Evolutionary conservation across 2,113 vertebrate genomes (phyloP).

Genomic region (Cryptoleucopteryx plumbea): DNA sequence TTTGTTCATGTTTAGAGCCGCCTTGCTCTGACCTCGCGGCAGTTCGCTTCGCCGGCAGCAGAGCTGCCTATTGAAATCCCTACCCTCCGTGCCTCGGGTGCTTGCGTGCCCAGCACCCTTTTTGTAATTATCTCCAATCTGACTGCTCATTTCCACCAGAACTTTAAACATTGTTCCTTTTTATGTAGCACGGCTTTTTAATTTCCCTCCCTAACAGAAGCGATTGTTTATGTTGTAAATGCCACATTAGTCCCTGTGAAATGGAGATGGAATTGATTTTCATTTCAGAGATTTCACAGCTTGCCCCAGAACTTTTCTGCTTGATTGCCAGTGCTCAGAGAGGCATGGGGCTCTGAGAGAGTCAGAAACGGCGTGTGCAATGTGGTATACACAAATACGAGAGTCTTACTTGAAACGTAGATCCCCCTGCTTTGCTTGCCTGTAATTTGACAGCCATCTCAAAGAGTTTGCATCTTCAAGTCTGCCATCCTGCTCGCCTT

Average conservation of each 20-base stretch:
- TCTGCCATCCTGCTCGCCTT: not conserved
- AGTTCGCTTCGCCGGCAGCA: not conserved
- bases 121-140: constrained; percentile 59
- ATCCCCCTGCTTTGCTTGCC: not conserved
- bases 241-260: constrained; percentile 77
- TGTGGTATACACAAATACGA: not conserved
- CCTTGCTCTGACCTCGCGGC: not conserved
- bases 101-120: not conserved
- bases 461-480: not conserved
- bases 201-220: constrained; percentile 76
- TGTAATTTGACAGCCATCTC: not conserved
- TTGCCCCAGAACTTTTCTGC: constrained; percentile 76
- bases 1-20: accelerated
- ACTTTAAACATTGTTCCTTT: constrained; percentile 79
- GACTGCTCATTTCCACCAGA: constrained; percentile 70
- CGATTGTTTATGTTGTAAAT: constrained; percentile 77
- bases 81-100: not conserved
- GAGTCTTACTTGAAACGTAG: not conserved
- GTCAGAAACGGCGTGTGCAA: not conserved
- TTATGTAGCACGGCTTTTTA: constrained; percentile 74
- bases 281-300: constrained; percentile 79
- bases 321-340: constrained; percentile 59
- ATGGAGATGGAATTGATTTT: constrained; percentile 78
- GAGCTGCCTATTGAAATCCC: not conserved
- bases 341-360: not conserved